A percentile compares a stretch with the other conserved stretches of the same genome.
Evolutionary conservation across 2,888 invertebrate species (phyloP).

Genomic region (Sisyra terminalis): DNA sequence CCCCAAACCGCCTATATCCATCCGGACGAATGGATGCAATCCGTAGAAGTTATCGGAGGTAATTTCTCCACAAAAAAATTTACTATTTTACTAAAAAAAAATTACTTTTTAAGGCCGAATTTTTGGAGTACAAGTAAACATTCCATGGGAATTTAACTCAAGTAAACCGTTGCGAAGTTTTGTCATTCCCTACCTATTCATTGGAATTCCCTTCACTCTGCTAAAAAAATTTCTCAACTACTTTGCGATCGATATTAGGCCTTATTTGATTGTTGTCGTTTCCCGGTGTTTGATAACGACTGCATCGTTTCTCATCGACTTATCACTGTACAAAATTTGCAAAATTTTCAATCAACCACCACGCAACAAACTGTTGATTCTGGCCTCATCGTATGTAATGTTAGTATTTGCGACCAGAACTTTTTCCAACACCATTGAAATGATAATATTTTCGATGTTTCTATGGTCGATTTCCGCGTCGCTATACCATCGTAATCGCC

Average conservation of each 20-base stretch:
- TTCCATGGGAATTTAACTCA: conserved; percentile 83
- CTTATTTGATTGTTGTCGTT: conserved; percentile 56
- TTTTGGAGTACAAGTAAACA: conserved; percentile 57
- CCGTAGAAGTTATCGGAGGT: conserved; percentile 80
- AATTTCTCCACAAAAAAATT: too few species aligned
- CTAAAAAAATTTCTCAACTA: conserved; percentile 41
- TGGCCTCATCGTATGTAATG: conserved; percentile 74
- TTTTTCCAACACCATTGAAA: conserved; percentile 79
- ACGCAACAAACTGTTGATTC: conserved; percentile 30
- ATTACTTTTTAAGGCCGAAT: conserved; percentile 51
- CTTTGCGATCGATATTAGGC: conserved; percentile 41
- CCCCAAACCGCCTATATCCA: conserved; percentile 88
- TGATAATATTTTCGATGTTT: conserved; percentile 58
- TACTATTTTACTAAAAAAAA: too few species aligned
- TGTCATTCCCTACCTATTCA: conserved; percentile 54
- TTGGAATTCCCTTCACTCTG: conserved; percentile 54
- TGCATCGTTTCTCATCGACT: conserved; percentile 68
- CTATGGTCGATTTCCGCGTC: conserved; percentile 59
- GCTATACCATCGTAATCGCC: conserved; percentile 35
- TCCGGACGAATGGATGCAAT: conserved; percentile 93
- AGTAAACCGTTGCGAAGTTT: conserved; percentile 73
- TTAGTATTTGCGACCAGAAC: conserved; percentile 70
- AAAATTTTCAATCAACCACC: conserved; percentile 44
- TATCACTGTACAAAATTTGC: conserved; percentile 64
- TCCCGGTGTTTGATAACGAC: conserved; percentile 63